Conservation (phyloP, 2,888 invertebrate species). For the Tillus elongatus region DNA sequence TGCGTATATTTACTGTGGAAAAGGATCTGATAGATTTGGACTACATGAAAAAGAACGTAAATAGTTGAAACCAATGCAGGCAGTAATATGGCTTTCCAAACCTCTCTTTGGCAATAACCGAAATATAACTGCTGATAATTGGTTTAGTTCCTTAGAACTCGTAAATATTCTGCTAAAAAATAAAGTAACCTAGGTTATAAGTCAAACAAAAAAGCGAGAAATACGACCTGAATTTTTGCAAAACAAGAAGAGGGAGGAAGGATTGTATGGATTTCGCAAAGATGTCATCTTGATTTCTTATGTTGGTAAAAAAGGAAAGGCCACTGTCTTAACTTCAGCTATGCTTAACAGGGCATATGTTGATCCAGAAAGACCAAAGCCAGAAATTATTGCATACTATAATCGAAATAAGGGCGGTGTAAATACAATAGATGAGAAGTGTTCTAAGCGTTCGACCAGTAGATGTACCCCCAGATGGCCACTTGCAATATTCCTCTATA, state of each 20-base stretch:
- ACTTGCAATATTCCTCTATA: too few species aligned
- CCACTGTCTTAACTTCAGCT: background rate
- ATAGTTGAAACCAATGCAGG: slow-evolving; percentile 26
- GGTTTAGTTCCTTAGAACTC: slow-evolving; percentile 29
- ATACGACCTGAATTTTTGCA: slow-evolving; percentile 21
- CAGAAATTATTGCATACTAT: slow-evolving; percentile 6
- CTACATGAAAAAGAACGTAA: slow-evolving; percentile 24
- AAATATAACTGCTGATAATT: slow-evolving; percentile 31
- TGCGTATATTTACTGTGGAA: slow-evolving; percentile 27
- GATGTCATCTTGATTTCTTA: too few species aligned
- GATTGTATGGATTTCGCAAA: slow-evolving; percentile 14
- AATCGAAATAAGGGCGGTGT: slow-evolving; percentile 7
- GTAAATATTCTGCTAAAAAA: slow-evolving; percentile 19
- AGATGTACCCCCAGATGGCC: too few species aligned
- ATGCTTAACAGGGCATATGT: background rate
- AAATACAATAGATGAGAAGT: slow-evolving; percentile 4
- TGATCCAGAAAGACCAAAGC: slow-evolving; percentile 4
- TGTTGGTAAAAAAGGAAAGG: too few species aligned
- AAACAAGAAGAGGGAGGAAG: slow-evolving; percentile 14
- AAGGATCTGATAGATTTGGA: slow-evolving; percentile 25
- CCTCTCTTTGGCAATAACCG: slow-evolving; percentile 25
- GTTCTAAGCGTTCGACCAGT: slow-evolving; percentile 4
- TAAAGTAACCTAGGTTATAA: slow-evolving; percentile 23
- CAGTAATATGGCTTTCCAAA: slow-evolving; percentile 25
- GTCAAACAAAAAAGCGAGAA: slow-evolving; percentile 24